These are phyloP conservation scores for Bombus terrestris DNA, from an alignment of 1,140 invertebrate genomes.

Conservation along the genomic window DNA sequence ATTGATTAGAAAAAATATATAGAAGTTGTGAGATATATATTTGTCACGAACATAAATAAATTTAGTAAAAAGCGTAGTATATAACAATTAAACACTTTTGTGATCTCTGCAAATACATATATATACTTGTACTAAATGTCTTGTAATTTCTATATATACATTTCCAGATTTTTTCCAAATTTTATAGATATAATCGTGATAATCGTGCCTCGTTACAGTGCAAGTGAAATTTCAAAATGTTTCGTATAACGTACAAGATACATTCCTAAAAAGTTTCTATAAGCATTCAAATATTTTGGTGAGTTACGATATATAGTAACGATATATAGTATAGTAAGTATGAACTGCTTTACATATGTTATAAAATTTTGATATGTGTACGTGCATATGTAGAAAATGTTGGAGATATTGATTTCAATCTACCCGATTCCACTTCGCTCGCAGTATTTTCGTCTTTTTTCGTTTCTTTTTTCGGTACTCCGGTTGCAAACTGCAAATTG, in stretches of 20 bases:
- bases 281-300: neutral
- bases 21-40: no score
- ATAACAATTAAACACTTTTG: no score
- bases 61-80: no score
- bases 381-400: neutral
- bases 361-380: neutral
- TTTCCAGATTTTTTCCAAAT: no score
- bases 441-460: neutral
- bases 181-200: no score
- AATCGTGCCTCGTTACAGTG: neutral
- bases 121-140: no score
- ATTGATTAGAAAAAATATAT: no score
- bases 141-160: no score
- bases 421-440: neutral
- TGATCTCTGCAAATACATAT: no score
- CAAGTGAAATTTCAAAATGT: neutral
- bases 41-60: no score
- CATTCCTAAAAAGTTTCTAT: neutral
- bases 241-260: neutral
- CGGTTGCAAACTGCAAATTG: conserved; percentile 3
- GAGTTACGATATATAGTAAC: neutral
- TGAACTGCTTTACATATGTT: neutral
- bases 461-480: neutral
- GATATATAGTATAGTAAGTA: no score
- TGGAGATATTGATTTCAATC: conserved; percentile 6